Evolutionary conservation across 2,888 invertebrate species (phyloP).

Genomic region (Nemoura dubitans): DNA sequence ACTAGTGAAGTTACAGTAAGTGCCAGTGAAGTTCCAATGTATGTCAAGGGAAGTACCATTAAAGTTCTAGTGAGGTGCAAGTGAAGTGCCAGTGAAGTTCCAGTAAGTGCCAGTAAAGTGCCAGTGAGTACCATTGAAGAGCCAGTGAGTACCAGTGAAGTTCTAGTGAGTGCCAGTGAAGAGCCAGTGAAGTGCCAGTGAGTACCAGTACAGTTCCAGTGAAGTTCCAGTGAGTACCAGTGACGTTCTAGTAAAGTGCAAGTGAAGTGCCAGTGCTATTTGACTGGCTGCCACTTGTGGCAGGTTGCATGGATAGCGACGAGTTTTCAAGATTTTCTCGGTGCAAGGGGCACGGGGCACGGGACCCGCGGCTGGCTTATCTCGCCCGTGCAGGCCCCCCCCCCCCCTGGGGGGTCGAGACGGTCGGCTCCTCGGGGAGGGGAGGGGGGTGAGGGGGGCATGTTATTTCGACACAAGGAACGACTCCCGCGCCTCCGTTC

Average conservation of each 20-base stretch:
- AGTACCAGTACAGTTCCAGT: too few relatives aligned
- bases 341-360: constrained; percentile 32
- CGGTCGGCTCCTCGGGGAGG: background rate
- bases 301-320: background rate
- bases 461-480: background rate
- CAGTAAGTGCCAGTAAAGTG: too few relatives aligned
- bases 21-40: too few relatives aligned
- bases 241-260: background rate
- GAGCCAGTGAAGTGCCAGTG: too few relatives aligned
- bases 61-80: background rate
- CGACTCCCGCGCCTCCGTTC: constrained; percentile 1
- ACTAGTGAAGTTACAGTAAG: too few relatives aligned
- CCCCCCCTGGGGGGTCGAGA: background rate
- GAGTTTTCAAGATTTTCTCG: constrained; percentile 28
- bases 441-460: background rate
- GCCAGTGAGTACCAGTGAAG: too few relatives aligned
- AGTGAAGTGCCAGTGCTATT: background rate
- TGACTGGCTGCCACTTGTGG: background rate
- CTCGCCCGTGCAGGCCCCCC: constrained; percentile 43
- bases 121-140: too few relatives aligned
- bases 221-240: too few relatives aligned
- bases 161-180: too few relatives aligned
- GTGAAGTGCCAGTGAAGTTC: background rate
- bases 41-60: too few relatives aligned
- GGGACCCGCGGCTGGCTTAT: constrained; percentile 45